Percentiles rank a stretch among this genome's conserved stretches.
Conservation (phyloP, 2,888 invertebrate species). For the Rhagonycha lutea region DNA sequence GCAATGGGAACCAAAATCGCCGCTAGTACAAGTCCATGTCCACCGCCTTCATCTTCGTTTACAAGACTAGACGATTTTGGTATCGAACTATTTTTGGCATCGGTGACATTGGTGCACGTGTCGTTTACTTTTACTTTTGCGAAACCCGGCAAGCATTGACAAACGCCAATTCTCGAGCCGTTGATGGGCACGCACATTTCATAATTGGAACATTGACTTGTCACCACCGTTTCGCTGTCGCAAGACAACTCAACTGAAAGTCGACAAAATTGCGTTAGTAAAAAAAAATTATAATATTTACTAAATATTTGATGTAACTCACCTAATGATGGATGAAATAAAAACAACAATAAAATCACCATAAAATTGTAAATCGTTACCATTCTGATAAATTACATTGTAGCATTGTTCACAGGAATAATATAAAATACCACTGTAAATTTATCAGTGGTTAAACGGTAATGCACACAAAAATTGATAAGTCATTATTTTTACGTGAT, state of each 20-base stretch:
- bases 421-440: not conserved
- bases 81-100: conserved; percentile 25
- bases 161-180: conserved; percentile 30
- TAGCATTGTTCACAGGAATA: not conserved
- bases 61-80: conserved; percentile 44
- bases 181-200: conserved; percentile 41
- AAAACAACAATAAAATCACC: conserved; percentile 9
- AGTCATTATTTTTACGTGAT: conserved; percentile 20
- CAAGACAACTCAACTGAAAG: conserved; percentile 29
- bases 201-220: conserved; percentile 40
- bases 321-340: conserved; percentile 16
- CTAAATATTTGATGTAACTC: not conserved
- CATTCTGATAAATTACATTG: conserved; percentile 27
- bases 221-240: conserved; percentile 29
- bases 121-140: conserved; percentile 38
- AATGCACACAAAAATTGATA: conserved; percentile 20
- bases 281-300: not conserved
- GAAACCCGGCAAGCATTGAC: conserved; percentile 45
- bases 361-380: conserved; percentile 9
- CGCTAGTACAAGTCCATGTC: conserved; percentile 45
- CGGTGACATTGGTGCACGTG: conserved; percentile 32
- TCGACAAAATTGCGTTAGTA: conserved; percentile 1
- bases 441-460: not conserved
- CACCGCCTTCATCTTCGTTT: conserved; percentile 40
- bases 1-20: conserved; percentile 49